Evolutionary conservation across 2,888 invertebrate species (phyloP), one percentile per base, ranked within the genome.

Genomic region (Hemicrepidius hirtus): DNA sequence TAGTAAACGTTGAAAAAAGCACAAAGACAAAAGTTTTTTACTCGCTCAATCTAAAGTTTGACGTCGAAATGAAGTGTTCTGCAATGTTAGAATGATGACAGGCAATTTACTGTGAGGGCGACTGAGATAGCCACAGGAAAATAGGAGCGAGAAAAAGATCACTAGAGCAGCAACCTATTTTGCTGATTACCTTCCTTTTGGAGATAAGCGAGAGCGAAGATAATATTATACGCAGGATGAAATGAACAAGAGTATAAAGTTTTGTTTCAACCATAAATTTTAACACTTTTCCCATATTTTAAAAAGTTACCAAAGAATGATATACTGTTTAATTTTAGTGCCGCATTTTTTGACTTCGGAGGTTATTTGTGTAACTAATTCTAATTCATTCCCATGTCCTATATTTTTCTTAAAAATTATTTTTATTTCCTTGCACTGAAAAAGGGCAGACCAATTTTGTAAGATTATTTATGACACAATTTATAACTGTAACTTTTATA

Each of bases 1-100:
- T 76, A 79, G 77, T 78, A 79, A 78, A 79, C 76, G 80, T 79
- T 77, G 79, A 79, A 82, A n/a, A 81, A 80, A 80, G 80, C 78
- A 76, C 75, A 73, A 74, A 76, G 77, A 77, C 78, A 78, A 75
- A 80, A 80, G 77, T 78, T 80, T 81, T 79, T 78, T 71, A 76
- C 77, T 74, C 79, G 77, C 78, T 81, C 80, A 81, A 81, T 82
- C 81, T 81, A 81, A 83, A 83, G 80, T 83, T 83, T 82, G 81
- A 82, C 79, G 82, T 79, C 76, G 79, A 79, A 82, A 83, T 82
- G 82, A 81, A 82, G 81, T 82, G 81, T 82, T 82, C 80, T 79
- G 82, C 80, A 79, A 82, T 81, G 80, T 79, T 77, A 77, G 79
- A 79, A 80, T 80, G 82, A 82, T 82, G 82, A 83, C 82, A 80